phyloP scores from a whole-genome alignment of 2,797 vertebrate genomes.

The Iguana delicatissima region DNA sequence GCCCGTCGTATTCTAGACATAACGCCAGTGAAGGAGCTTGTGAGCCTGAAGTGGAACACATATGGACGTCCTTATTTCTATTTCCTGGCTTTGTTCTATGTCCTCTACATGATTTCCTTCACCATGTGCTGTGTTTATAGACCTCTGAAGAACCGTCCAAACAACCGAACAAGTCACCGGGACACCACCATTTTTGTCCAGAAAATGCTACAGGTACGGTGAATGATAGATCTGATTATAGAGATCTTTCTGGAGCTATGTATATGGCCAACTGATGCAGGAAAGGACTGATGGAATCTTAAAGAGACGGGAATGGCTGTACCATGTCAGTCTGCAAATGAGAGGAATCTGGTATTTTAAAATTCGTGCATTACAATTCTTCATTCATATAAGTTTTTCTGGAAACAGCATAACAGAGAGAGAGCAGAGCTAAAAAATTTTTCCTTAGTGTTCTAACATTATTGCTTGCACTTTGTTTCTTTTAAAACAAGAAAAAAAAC shows the following conservation, averaged over 20 bases:
- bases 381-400: no score
- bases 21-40: conserved; percentile 93
- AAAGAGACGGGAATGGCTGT: neutral
- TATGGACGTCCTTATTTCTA: conserved; percentile 95
- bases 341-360: neutral
- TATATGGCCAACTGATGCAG: neutral
- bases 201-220: conserved; percentile 86
- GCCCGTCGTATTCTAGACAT: conserved; percentile 90
- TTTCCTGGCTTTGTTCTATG: conserved; percentile 86
- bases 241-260: neutral
- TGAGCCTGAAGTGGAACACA: conserved; percentile 94
- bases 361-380: no score
- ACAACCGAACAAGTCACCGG: conserved; percentile 82
- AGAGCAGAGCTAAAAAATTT: neutral
- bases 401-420: neutral
- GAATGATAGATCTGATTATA: neutral
- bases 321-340: neutral
- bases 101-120: conserved; percentile 92
- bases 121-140: conserved; percentile 91
- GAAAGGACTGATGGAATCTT: neutral
- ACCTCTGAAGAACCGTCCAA: conserved; percentile 85
- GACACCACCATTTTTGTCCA: conserved; percentile 87
- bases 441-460: neutral
- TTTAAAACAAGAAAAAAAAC: neutral
- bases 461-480: no score